A percentile compares a stretch with the other conserved stretches of the same genome.
phyloP scores from a whole-genome alignment of 2,113 vertebrate species.

The Hylia prasina region DNA sequence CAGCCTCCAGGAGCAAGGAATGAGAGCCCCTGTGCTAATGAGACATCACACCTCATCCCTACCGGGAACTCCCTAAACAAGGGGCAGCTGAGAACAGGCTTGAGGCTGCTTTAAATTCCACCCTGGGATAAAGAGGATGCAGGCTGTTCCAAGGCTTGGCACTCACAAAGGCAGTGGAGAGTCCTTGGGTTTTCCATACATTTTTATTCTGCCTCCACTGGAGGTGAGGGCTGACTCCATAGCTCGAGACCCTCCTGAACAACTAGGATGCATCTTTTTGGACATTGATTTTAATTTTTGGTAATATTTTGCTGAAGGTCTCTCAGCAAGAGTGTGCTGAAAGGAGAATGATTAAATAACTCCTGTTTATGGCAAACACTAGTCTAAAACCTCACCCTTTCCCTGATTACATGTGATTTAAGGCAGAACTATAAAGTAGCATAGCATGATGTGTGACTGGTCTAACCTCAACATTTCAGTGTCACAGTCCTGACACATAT shows the following conservation, averaged over 20 bases:
- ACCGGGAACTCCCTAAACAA: background rate
- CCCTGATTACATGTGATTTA: background rate
- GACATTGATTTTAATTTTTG: background rate
- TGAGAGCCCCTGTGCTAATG: accelerated
- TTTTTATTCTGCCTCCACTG: background rate
- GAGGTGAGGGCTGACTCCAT: background rate
- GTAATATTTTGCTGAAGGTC: background rate
- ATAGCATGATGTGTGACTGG: background rate
- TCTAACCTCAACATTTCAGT: background rate
- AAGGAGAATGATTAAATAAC: background rate
- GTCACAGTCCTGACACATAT: background rate
- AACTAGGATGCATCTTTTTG: background rate
- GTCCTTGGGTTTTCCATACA: background rate
- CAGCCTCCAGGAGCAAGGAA: background rate
- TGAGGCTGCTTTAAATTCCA: background rate
- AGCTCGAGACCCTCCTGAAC: background rate
- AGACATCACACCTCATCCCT: background rate
- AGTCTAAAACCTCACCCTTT: background rate
- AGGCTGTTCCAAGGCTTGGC: background rate
- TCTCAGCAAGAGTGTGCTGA: background rate
- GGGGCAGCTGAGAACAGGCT: background rate
- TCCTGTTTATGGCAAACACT: background rate
- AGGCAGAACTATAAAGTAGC: background rate
- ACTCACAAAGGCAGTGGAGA: background rate
- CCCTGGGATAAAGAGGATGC: background rate